phyloP scores from a whole-genome alignment of 2,113 vertebrate species.

The Penelope pileata region DNA sequence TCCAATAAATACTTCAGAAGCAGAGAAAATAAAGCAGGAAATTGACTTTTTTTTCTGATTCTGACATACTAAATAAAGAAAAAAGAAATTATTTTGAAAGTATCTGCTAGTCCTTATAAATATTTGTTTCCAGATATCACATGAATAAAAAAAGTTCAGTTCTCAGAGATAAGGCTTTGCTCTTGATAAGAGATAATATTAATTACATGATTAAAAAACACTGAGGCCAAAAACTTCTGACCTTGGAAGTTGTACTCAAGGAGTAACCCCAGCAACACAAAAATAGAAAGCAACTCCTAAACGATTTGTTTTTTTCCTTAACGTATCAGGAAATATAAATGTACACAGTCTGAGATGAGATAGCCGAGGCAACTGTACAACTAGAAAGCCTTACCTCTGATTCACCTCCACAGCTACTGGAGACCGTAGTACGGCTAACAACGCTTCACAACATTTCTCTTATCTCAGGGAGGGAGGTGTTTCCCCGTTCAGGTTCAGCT shows the following conservation, averaged over 20 bases:
- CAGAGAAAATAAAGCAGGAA: background rate
- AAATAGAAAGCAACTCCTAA: background rate
- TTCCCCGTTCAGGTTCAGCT: background rate
- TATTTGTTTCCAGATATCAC: background rate
- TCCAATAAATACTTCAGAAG: background rate
- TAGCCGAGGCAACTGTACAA: fast-evolving
- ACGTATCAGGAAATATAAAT: background rate
- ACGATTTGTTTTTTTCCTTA: background rate
- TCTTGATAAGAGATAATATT: background rate
- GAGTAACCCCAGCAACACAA: background rate
- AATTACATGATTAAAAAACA: background rate
- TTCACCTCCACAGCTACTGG: background rate
- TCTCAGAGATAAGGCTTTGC: background rate
- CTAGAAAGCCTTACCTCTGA: background rate
- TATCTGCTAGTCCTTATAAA: background rate
- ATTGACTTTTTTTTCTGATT: background rate
- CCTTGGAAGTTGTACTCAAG: background rate
- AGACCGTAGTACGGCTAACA: fast-evolving
- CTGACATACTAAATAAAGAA: background rate
- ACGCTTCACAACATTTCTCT: fast-evolving
- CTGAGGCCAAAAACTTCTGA: background rate
- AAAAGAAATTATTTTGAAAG: background rate
- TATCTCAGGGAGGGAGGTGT: background rate
- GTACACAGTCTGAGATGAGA: background rate
- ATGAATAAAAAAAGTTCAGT: background rate